These are phyloP conservation scores for Pegoplata infirma DNA, from an alignment of 2,888 invertebrate species.

Conservation along the genomic window DNA sequence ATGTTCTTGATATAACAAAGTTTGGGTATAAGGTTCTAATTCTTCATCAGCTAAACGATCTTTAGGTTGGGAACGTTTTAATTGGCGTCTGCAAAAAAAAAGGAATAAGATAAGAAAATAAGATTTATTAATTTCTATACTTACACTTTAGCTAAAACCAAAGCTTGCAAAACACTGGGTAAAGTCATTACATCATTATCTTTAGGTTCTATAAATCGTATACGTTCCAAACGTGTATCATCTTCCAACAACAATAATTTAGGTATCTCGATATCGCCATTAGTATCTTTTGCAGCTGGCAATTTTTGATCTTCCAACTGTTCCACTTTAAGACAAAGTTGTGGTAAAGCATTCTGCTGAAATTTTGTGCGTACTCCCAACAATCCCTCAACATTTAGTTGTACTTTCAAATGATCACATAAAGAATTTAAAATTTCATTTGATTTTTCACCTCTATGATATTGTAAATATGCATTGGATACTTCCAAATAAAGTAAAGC, in stretches of 20 bases:
- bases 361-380: conserved; percentile 94
- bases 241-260: conserved; percentile 87
- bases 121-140: conserved; percentile 68
- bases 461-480: conserved; percentile 85
- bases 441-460: conserved; percentile 85
- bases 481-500: conserved; percentile 79
- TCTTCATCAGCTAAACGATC: conserved; percentile 91
- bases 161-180: conserved; percentile 87
- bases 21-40: conserved; percentile 86
- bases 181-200: conserved; percentile 79
- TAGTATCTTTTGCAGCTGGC: conserved; percentile 73
- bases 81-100: conserved; percentile 82
- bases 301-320: conserved; percentile 76
- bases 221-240: conserved; percentile 90
- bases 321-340: conserved; percentile 86
- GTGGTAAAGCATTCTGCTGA: conserved; percentile 90
- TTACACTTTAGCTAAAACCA: conserved; percentile 88
- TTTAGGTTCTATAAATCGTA: conserved; percentile 83
- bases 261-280: conserved; percentile 80
- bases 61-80: conserved; percentile 85
- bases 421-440: conserved; percentile 84
- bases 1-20: conserved; percentile 82
- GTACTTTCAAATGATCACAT: conserved; percentile 82
- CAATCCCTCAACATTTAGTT: conserved; percentile 85
- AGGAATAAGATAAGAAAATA: not conserved